Base-by-base conservation (phyloP, 2,113 vertebrate genomes). In the Myotis davidii region DNA sequence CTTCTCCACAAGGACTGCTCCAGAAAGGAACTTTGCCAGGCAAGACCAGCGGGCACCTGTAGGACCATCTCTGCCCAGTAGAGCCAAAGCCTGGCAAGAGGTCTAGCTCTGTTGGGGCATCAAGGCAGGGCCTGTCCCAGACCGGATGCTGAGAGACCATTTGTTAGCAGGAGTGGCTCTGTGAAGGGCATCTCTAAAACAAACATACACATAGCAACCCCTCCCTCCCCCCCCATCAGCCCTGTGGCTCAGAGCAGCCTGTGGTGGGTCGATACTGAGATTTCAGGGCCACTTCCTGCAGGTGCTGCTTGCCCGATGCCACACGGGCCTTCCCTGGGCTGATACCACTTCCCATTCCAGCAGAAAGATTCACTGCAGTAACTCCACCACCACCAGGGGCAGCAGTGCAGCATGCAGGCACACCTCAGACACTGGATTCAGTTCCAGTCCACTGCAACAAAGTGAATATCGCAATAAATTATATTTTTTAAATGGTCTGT, bases 311-410 rank as follows among this genome's bases (percentile, higher is more conserved):
- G 48, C 23, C 52, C 54, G 39, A 1, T 27, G 83, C 13, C 70
- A 17, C 13, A 34, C n/a, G 42, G 69, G 59, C 34, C 65, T n/a
- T 4, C 54, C 52, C 7, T 6, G 4, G 8, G 37, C 39, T 14
- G 13, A 13, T 34, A 2, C 6, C 7, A 4, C 16, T 12, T 88
- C 73, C 27, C 27, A 2, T 61, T 65, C 70, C 78, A 59, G 61
- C 21, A 37, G 59, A 27, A 92, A 17, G 3, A n/a, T 85, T 69
- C 59, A 29, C 32, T 37, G 9, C 54, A 11, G 17, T 17, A n/a
- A 7, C 1, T 5, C 78, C 69, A 11, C 23, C 20, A 77, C 54
- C 96, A 82, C 72, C 42, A 97, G 95, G 85, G 88, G 73, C 88
- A 89, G 83, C 18, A 97, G 61, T 25, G 18, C 3, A 20, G 54